Conservation (phyloP, 2,888 invertebrate species). For the Phasia obesa region DNA sequence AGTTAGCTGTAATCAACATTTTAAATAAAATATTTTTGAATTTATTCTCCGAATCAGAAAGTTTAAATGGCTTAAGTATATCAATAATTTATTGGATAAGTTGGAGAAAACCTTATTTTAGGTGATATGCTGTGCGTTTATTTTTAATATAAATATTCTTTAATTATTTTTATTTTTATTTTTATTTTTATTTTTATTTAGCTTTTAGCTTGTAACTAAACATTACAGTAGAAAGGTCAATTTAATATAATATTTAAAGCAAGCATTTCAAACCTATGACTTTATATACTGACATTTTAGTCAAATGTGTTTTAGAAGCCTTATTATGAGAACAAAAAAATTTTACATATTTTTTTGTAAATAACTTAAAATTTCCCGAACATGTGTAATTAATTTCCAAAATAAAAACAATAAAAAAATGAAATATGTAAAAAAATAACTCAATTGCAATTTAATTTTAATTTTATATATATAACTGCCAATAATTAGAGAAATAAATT, state of each 20-base stretch:
- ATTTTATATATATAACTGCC: conserved; percentile 56
- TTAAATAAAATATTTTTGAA: no score
- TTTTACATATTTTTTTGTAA: conserved; percentile 38
- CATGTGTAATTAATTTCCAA: not conserved
- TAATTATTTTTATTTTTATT: no score
- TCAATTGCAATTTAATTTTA: no score
- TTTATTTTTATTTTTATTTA: not conserved
- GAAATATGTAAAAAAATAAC: conserved; percentile 46
- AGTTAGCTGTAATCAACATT: no score
- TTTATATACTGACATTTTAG: conserved; percentile 54
- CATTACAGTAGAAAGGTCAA: conserved; percentile 66
- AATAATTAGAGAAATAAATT: conserved; percentile 51
- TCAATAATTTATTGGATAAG: no score
- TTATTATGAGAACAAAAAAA: conserved; percentile 56
- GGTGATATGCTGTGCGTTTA: no score
- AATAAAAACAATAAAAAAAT: conserved; percentile 26
- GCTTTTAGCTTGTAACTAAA: not conserved
- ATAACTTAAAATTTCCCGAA: conserved; percentile 32
- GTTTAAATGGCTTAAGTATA: no score
- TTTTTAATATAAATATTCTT: no score
- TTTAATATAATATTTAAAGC: conserved; percentile 56
- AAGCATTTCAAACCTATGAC: conserved; percentile 62
- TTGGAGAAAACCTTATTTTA: no score
- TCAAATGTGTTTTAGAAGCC: conserved; percentile 64
- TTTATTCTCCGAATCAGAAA: no score